Percentiles rank a stretch among this genome's conserved stretches.
Conservation (phyloP, 1,140 invertebrate genomes). For the Nomia melanderi region DNA sequence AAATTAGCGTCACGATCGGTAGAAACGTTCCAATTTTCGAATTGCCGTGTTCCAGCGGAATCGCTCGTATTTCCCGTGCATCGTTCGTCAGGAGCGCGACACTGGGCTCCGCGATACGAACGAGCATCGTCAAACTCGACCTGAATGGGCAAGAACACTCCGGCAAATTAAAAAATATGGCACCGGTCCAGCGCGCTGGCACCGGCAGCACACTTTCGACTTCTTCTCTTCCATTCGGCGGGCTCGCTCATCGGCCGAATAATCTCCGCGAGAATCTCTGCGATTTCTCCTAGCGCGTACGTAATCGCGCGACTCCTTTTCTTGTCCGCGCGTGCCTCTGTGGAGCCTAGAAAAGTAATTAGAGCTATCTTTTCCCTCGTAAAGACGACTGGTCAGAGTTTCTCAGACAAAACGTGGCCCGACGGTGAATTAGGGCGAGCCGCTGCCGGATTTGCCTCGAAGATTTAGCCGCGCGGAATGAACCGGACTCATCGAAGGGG, state of each 20-base stretch:
- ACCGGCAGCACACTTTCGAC: conserved; percentile 45
- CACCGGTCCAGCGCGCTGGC: conserved; percentile 52
- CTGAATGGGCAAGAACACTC: conserved; percentile 59
- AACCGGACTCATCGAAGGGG: conserved; percentile 8
- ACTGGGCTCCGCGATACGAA: conserved; percentile 29
- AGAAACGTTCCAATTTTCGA: conserved; percentile 13
- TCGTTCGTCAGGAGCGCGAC: background rate
- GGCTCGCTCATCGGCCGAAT: conserved; percentile 43
- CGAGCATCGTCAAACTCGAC: conserved; percentile 25
- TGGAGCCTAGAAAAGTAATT: too few relatives aligned
- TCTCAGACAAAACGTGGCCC: background rate
- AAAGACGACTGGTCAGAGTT: background rate
- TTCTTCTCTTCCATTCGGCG: conserved; percentile 47
- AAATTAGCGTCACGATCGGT: background rate
- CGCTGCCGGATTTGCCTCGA: background rate
- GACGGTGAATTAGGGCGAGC: background rate
- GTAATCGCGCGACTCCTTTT: background rate
- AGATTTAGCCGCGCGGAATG: background rate
- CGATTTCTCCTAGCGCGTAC: conserved; percentile 42
- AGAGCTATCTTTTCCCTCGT: background rate
- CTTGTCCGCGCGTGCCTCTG: too few relatives aligned
- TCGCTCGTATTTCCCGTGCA: conserved; percentile 8
- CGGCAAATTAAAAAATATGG: conserved; percentile 66
- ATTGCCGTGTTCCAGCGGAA: conserved; percentile 11
- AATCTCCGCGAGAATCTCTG: conserved; percentile 41